Evolutionary conservation across 1,140 invertebrate species (phyloP).

Genomic region (Camponotus vicinus): DNA sequence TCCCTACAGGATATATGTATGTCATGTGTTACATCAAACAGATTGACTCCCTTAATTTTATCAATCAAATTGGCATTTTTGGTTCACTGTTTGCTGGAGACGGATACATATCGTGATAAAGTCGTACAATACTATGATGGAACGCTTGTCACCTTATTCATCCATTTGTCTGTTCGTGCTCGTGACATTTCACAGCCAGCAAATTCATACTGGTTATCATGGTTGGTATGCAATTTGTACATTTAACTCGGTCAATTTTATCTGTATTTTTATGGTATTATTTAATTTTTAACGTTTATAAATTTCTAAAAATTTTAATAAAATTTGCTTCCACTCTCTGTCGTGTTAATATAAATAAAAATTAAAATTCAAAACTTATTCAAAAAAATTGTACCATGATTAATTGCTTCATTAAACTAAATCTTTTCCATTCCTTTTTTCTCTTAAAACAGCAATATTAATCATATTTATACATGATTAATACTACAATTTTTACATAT

Average conservation of each 20-base stretch:
- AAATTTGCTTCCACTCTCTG: background rate
- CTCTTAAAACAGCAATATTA: background rate
- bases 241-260: background rate
- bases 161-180: conserved; percentile 47
- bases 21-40: background rate
- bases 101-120: background rate
- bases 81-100: conserved; percentile 4
- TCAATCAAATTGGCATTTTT: conserved; percentile 7
- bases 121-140: conserved; percentile 26
- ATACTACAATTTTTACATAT: background rate
- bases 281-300: background rate
- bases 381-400: background rate
- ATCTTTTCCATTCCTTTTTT: too few species aligned
- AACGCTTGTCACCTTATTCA: conserved; percentile 16
- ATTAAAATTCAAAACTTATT: background rate
- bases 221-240: conserved; percentile 17
- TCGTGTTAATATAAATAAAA: background rate
- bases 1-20: background rate
- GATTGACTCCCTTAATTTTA: conserved; percentile 23
- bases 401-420: background rate
- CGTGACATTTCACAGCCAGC: conserved; percentile 4
- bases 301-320: background rate
- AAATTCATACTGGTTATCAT: conserved; percentile 12
- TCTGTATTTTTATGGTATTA: background rate
- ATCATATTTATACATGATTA: background rate